These are phyloP conservation scores for Drosophila virilis DNA, from an alignment of 1,140 invertebrate genomes.

Conservation along the genomic window DNA sequence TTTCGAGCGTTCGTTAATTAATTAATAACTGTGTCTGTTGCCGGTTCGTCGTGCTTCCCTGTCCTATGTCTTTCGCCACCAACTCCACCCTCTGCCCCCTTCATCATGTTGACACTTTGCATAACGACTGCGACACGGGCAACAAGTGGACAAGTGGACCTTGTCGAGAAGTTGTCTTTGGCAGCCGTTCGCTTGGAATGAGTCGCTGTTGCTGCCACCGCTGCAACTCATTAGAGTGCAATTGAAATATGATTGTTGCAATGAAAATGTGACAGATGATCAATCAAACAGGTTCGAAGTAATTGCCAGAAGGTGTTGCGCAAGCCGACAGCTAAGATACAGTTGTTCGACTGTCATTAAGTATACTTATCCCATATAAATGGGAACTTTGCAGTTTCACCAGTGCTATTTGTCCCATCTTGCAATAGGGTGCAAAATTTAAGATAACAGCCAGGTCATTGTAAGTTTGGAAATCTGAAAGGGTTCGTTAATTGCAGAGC, in stretches of 20 bases:
- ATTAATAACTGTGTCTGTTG: slow-evolving; percentile 62
- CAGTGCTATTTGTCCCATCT: too few relatives aligned
- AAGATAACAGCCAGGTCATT: too few relatives aligned
- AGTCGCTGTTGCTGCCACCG: not conserved
- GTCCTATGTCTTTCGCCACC: too few relatives aligned
- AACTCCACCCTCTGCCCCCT: too few relatives aligned
- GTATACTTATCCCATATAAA: not conserved
- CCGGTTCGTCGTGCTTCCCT: not conserved
- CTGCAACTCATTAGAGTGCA: slow-evolving; percentile 44
- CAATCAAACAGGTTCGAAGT: slow-evolving; percentile 45
- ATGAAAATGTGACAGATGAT: slow-evolving; percentile 46
- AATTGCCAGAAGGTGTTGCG: slow-evolving; percentile 13
- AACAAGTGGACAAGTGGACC: slow-evolving; percentile 36
- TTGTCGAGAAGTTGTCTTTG: slow-evolving; percentile 25
- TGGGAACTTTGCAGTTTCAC: too few relatives aligned
- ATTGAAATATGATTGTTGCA: slow-evolving; percentile 54
- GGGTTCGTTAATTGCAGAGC: too few relatives aligned
- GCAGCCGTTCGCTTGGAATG: slow-evolving; percentile 1
- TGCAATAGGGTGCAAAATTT: too few relatives aligned
- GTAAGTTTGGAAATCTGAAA: too few relatives aligned
- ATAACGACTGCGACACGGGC: slow-evolving; percentile 21
- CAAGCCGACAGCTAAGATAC: slow-evolving; percentile 22
- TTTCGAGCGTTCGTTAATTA: slow-evolving; percentile 72
- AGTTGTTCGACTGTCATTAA: slow-evolving; percentile 7
- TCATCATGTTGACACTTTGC: slow-evolving; percentile 6